phyloP scores from a whole-genome alignment of 1,140 invertebrate species.

The Drosophila elegans region DNA sequence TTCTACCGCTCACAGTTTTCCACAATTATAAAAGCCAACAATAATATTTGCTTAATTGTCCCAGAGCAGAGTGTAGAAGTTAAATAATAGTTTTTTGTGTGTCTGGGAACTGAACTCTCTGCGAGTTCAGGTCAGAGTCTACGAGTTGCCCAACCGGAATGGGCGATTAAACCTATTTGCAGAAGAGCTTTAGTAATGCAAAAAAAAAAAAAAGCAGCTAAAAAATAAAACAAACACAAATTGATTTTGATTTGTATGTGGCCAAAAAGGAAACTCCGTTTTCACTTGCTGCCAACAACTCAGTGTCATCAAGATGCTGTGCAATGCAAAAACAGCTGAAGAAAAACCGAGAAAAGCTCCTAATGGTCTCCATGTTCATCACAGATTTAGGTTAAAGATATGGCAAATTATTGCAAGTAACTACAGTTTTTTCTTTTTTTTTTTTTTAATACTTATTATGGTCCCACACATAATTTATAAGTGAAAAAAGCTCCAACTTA shows the following conservation, averaged over 20 bases:
- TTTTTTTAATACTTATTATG: too few relatives aligned
- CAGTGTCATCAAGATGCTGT: slow-evolving; percentile 34
- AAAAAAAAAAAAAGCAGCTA: slow-evolving; percentile 17
- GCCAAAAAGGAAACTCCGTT: slow-evolving; percentile 62
- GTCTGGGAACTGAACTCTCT: slow-evolving; percentile 39
- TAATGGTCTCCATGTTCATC: slow-evolving; percentile 10
- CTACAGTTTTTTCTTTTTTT: too few relatives aligned
- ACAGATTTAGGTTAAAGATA: slow-evolving; percentile 35
- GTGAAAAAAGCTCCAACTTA: too few relatives aligned
- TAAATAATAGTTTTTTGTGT: slow-evolving; percentile 32
- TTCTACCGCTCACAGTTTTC: slow-evolving; percentile 40
- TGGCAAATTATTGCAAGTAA: background rate
- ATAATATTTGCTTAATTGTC: slow-evolving; percentile 46
- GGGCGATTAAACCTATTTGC: slow-evolving; percentile 56
- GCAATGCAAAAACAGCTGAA: slow-evolving; percentile 16
- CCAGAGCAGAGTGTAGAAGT: slow-evolving; percentile 23
- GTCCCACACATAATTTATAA: too few relatives aligned
- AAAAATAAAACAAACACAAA: slow-evolving; percentile 50
- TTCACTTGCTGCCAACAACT: slow-evolving; percentile 53
- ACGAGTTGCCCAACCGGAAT: slow-evolving; percentile 63
- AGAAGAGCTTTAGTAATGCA: slow-evolving; percentile 14
- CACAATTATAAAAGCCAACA: slow-evolving; percentile 47
- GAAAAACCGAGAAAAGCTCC: slow-evolving; percentile 48
- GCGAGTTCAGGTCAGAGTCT: slow-evolving; percentile 42
- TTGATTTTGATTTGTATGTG: slow-evolving; percentile 39